phyloP scores from a whole-genome alignment of 2,888 invertebrate species.

The Cheilosia grossa region DNA sequence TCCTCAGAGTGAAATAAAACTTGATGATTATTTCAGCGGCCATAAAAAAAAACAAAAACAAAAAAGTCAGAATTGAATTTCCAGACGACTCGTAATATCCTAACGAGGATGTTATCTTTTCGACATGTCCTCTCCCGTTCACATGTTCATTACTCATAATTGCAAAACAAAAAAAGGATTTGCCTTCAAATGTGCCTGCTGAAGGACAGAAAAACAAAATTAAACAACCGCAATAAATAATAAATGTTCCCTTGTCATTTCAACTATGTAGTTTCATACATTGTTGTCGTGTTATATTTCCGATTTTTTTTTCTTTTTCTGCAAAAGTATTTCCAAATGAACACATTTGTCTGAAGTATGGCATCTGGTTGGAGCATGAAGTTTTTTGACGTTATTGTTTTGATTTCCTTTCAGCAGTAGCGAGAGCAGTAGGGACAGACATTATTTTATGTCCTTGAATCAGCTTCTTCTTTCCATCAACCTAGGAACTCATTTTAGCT shows the following conservation, averaged over 20 bases:
- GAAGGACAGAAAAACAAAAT: not conserved
- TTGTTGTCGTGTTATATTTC: not conserved
- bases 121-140: not conserved
- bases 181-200: not conserved
- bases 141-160: constrained; percentile 6
- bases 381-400: constrained; percentile 52
- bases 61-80: not conserved
- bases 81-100: not conserved
- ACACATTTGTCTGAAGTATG: constrained; percentile 67
- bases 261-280: constrained; percentile 55
- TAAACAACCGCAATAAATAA: constrained; percentile 62
- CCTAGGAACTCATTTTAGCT: constrained; percentile 16
- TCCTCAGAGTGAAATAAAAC: no score
- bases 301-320: constrained; percentile 1
- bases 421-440: constrained; percentile 34
- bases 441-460: constrained; percentile 56
- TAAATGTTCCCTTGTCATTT: constrained; percentile 61
- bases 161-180: not conserved
- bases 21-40: no score
- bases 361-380: constrained; percentile 51
- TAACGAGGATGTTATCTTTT: not conserved
- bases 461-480: constrained; percentile 30
- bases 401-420: constrained; percentile 26
- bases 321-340: constrained; percentile 33
- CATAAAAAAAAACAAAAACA: no score